Base-by-base conservation (phyloP, 1,140 invertebrate species). In the Drosophila punjabiensis region DNA sequence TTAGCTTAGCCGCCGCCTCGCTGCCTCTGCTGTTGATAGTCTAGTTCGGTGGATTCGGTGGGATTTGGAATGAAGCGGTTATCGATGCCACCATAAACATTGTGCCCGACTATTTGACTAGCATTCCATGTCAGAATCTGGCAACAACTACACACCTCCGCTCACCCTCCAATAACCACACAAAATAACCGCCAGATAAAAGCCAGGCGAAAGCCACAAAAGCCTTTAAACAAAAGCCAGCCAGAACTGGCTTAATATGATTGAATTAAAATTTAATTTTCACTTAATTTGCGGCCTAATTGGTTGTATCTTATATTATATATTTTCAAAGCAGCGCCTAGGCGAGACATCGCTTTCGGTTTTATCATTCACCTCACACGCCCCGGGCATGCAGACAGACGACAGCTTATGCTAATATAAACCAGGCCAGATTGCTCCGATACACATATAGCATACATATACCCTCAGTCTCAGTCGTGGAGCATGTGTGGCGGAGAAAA, bases 341-440 rank as follows among this genome's bases (percentile, higher is more conserved):
- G 43, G 5, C 30, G 30, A 70, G 69, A 33, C 69, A 52, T 52
- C 43, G 16, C 43, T n/a, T 53, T 33, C n/a, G 24, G n/a, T 8
- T 71, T 71, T 59, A 70, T 73, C 66, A 73, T 70, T 71, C 68
- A 52, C 7, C 30, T 60, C 67, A 52, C 67, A 52, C 24, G 48
- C 63, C 68, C 32, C 48, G 20, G 32, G 18, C 68, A 69, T 69
- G 70, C 55, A 74, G 55, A 62, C 55, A 74, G 55, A 62, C 70
- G 33, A 11, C 53, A 14, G 32, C 70, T 73, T 74, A 61, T 73
- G 68, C 45, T 73, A 74, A 52, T 73, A 73, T 74, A 74, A 73
- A 74, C 70, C 70, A 75, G 71, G 71, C 69, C 70, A 74, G 20
- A 28, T 70, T 33, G 64, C 7, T 45, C 62, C 48, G 5, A 33